Base-by-base conservation (phyloP, 2,113 vertebrate genomes). In the Tiliqua scincoides region DNA sequence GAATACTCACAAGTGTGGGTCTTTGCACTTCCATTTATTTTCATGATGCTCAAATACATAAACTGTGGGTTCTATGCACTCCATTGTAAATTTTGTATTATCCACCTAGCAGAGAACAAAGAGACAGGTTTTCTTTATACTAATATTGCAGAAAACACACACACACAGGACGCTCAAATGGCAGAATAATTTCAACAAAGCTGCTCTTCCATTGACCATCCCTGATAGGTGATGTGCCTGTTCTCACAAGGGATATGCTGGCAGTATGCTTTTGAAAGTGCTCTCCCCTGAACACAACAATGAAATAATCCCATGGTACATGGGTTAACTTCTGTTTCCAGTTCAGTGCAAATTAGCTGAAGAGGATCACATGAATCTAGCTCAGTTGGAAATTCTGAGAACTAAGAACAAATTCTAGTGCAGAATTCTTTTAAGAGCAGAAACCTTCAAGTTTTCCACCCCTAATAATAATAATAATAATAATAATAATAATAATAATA, bases 21-120 rank as follows among this genome's bases (percentile, higher is more conserved):
- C 98, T 95, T 97, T 97, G 97, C 96, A 97, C 94, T 98, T 98
- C 99, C 99, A 99, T 88, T 98, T 98, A 96, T 98, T 98, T 92
- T 99, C 99, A 0, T 98, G 98, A 80, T 98, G 98, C 92, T 99
- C 98, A 0, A 98, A 98, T 76, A 99, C 97, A 0, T 97, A 94
- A 81, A 99, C 96, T 15, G 98, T 97, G 0, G 98, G 98, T 48
- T 97, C 96, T 35, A 95, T 93, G 12, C 98, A 99, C 91, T 98
- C 98, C 96, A 98, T 96, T 0, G 97, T 98, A 86, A 99, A 97
- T 93, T 97, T 98, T 80, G 97, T 97, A 95, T 96, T 99, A 93
- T 99, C 99, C 75, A 99, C 96, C 99, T 99, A 83, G 7, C 0
- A 27, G 4, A 79, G 12, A 79, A 89, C 59, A 87, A 88, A 77